phyloP scores from a whole-genome alignment of 2,888 invertebrate species.

The Hermaeophaga mercurialis region DNA sequence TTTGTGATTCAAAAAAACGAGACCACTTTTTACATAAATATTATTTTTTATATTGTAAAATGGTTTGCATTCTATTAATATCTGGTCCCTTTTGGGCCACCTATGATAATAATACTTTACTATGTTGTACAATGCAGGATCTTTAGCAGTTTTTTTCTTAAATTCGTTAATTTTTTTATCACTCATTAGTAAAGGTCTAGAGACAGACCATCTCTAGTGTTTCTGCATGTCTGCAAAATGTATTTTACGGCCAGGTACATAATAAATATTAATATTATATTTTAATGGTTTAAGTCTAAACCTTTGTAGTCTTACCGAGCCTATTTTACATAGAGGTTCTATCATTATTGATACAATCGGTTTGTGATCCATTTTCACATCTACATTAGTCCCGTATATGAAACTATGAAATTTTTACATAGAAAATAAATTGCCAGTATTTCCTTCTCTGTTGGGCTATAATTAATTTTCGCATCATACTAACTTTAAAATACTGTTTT shows the following conservation, averaged over 20 bases:
- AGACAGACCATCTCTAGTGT: slow-evolving; percentile 32
- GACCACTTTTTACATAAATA: no score
- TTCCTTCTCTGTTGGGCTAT: slow-evolving; percentile 12
- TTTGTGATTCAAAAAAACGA: no score
- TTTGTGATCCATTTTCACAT: no score
- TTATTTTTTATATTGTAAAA: no score
- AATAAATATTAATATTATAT: slow-evolving; percentile 27
- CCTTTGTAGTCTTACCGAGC: slow-evolving; percentile 12
- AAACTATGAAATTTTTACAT: slow-evolving; percentile 6
- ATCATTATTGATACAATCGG: no score
- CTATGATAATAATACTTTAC: no score
- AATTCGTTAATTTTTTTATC: slow-evolving; percentile 25
- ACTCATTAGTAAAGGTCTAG: slow-evolving; percentile 32
- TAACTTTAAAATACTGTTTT: slow-evolving; percentile 14
- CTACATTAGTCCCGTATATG: background rate
- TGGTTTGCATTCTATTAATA: no score
- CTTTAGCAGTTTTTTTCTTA: no score
- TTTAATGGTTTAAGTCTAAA: no score
- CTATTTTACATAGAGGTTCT: background rate
- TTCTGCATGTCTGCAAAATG: slow-evolving; percentile 35
- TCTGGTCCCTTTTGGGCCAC: no score
- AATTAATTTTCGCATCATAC: slow-evolving; percentile 25
- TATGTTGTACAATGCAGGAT: no score
- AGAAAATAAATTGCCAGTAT: no score
- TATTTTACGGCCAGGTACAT: slow-evolving; percentile 34